These are phyloP conservation scores for Chaetogeoica ovagalla DNA, from an alignment of 2,888 invertebrate genomes.

Conservation along the genomic window DNA sequence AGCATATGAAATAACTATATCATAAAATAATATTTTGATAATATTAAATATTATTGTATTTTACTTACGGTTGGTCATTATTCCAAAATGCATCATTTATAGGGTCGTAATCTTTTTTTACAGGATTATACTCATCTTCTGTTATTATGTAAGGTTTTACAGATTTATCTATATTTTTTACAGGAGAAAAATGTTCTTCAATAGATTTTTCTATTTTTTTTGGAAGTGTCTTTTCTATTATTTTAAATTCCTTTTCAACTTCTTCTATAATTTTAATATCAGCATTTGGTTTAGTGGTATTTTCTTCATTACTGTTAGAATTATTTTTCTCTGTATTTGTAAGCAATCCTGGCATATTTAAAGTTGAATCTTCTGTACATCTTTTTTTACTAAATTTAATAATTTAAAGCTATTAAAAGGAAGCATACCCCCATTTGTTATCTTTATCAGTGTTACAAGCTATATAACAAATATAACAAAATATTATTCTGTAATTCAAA, in stretches of 20 bases:
- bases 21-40: neutral
- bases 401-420: neutral
- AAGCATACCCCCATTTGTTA: neutral
- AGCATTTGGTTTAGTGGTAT: neutral
- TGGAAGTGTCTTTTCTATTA: constrained; percentile 47
- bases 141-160: constrained; percentile 2
- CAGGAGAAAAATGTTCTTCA: neutral
- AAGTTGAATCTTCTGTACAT: neutral
- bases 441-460: too few species aligned
- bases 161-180: neutral
- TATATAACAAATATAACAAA: too few species aligned
- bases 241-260: constrained; percentile 55
- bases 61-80: constrained; percentile 68
- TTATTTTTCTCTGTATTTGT: neutral
- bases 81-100: constrained; percentile 82
- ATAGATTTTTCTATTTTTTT: constrained; percentile 4
- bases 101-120: constrained; percentile 76
- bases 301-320: neutral
- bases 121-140: constrained; percentile 70
- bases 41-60: neutral
- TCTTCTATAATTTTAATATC: constrained; percentile 53
- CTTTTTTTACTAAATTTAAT: constrained; percentile 34
- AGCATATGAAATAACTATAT: neutral
- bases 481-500: too few species aligned
- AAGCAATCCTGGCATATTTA: neutral